Percentiles rank a stretch among this genome's conserved stretches.
phyloP scores from a whole-genome alignment of 2,113 vertebrate species.

The Scophthalmus maximus region DNA sequence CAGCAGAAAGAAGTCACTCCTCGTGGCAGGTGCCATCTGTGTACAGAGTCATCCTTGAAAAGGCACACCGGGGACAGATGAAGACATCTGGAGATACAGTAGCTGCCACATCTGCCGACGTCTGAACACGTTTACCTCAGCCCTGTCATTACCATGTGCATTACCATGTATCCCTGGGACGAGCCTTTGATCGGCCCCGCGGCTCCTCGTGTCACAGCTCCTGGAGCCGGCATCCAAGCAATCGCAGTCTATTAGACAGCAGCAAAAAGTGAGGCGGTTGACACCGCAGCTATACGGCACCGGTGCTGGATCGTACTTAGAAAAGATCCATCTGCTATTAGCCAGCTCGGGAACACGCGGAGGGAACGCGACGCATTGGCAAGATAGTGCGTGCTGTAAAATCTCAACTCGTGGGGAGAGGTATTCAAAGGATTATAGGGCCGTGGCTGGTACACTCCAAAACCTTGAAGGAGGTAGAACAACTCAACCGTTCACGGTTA shows the following conservation, averaged over 20 bases:
- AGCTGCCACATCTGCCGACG: conserved; percentile 80
- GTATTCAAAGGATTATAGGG: too few relatives aligned
- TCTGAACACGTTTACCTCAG: conserved; percentile 79
- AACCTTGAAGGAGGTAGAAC: too few relatives aligned
- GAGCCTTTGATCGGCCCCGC: conserved; percentile 79
- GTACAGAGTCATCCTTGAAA: conserved; percentile 70
- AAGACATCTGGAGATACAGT: conserved; percentile 81
- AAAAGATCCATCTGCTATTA: conserved; percentile 22
- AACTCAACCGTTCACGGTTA: too few relatives aligned
- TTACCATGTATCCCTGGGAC: conserved; percentile 62
- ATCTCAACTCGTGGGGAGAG: not conserved
- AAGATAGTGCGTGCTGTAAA: not conserved
- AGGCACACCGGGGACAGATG: conserved; percentile 67
- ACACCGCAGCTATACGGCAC: conserved; percentile 2
- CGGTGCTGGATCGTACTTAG: not conserved
- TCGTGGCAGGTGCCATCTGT: conserved; percentile 76
- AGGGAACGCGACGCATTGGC: not conserved
- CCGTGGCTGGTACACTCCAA: not conserved
- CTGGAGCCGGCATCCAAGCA: conserved; percentile 34
- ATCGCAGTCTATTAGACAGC: conserved; percentile 63
- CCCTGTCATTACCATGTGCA: conserved; percentile 62
- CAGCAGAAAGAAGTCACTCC: conserved; percentile 40
- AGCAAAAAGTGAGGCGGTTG: conserved; percentile 34
- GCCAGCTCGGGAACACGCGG: not conserved
- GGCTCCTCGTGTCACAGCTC: conserved; percentile 44